These are phyloP conservation scores for Amphibalanus amphitrite DNA, from an alignment of 1,140 invertebrate genomes.

Conservation along the genomic window DNA sequence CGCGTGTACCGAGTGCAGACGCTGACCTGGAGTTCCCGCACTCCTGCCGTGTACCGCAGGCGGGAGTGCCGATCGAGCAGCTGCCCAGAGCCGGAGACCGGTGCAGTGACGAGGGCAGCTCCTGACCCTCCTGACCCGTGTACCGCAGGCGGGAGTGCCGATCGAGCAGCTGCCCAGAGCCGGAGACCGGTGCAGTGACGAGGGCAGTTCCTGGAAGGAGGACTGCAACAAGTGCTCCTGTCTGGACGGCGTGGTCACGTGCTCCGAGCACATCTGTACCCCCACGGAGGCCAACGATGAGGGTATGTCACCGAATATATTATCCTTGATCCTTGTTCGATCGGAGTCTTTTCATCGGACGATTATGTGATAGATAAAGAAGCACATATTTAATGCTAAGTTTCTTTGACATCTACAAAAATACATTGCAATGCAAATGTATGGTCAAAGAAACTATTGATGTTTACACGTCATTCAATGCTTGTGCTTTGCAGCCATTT, in stretches of 20 bases:
- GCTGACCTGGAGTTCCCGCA: too few relatives aligned
- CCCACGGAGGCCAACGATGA: background rate
- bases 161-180: background rate
- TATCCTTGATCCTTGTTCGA: too few relatives aligned
- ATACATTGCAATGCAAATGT: too few relatives aligned
- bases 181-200: background rate
- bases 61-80: background rate
- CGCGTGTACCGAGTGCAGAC: too few relatives aligned
- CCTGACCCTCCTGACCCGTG: too few relatives aligned
- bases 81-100: background rate
- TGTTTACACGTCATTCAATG: too few relatives aligned
- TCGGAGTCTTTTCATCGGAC: too few relatives aligned
- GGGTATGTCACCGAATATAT: background rate
- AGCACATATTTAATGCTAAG: too few relatives aligned
- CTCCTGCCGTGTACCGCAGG: slow-evolving; percentile 2
- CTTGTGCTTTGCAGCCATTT: too few relatives aligned
- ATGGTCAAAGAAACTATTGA: too few relatives aligned
- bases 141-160: slow-evolving; percentile 1
- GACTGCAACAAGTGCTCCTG: background rate
- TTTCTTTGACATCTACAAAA: too few relatives aligned
- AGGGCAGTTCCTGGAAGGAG: background rate
- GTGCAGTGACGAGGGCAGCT: background rate
- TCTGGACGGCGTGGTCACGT: background rate
- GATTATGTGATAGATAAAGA: too few relatives aligned
- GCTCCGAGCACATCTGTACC: background rate